Conservation (phyloP, 2,888 invertebrate species). For the Papilio demoleus region DNA sequence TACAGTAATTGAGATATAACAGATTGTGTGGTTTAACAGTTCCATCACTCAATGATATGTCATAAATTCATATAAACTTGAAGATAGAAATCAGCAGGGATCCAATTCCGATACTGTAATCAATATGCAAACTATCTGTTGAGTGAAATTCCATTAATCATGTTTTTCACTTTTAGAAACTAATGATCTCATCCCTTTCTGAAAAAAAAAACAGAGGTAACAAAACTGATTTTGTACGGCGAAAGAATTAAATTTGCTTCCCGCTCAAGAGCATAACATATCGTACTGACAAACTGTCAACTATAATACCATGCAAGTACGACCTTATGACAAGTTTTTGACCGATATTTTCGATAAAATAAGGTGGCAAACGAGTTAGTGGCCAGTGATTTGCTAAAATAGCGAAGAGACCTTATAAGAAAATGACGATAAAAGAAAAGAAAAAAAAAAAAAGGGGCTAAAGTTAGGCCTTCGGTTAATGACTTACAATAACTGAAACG, state of each 20-base stretch:
- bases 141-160: constrained; percentile 8
- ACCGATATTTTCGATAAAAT: no score
- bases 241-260: not conserved
- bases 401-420: no score
- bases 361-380: no score
- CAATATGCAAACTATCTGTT: constrained; percentile 19
- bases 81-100: constrained; percentile 16
- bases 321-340: no score
- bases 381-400: no score
- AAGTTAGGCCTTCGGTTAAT: no score
- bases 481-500: no score
- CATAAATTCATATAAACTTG: constrained; percentile 4
- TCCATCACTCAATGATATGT: not conserved
- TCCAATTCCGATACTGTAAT: constrained; percentile 5
- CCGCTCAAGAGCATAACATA: not conserved
- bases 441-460: no score
- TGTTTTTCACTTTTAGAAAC: not conserved
- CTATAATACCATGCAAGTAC: no score
- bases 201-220: not conserved
- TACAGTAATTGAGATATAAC: not conserved
- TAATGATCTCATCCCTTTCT: not conserved
- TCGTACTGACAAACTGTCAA: no score
- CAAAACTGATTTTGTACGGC: not conserved
- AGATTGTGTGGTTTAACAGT: not conserved
- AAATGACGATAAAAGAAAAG: no score